Evolutionary conservation across 2,113 vertebrate species (phyloP), one percentile per base, ranked within the genome.

Genomic region (Pterocles gutturalis): DNA sequence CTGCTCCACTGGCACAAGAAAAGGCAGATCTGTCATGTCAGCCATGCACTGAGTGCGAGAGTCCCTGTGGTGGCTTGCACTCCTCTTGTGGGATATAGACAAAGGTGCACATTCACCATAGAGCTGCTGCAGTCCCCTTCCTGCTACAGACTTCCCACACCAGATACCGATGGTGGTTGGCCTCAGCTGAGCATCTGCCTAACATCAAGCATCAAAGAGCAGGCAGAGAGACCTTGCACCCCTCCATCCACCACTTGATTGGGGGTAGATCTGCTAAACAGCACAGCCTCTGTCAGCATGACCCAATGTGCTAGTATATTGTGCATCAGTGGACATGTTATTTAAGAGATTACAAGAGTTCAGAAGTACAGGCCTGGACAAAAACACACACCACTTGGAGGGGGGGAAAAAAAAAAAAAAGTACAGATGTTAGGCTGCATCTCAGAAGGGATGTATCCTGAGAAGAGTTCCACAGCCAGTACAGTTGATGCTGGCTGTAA

Each of bases 281-380:
- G 19, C 29, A 77, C 28, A 64, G n/a, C 7, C 53, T 76, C 46
- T 18, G 6, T 22, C 45, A 34, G 7, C 7, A 46, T 33, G 8
- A 62, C 21, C 10, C 48, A 67, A 15, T 0, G 0, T 3, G 6
- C 13, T 57, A 22, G 12, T 9, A 28, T 5, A 13, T 11, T 10
- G 3, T 41, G 9, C 25, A 54, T 67, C 33, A n/a, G 34, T 1
- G 2, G 38, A 67, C 25, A 69, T 0, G 0, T 13, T 38, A 43
- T 36, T 65, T 45, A 67, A 58, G 34, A 76, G 53, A 66, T 16
- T 3, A 66, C 19, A 73, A 0, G 6, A 54, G 11, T 48, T 67
- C 38, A 67, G 25, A 77, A 72, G 57, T 4, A 17, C 6, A 13
- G n/a, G n/a, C 7, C 26, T 62, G 28, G 14, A 64, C 12, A 38